Evolutionary conservation across 2,113 vertebrate species (phyloP).

Genomic region (Vulpes vulpes): DNA sequence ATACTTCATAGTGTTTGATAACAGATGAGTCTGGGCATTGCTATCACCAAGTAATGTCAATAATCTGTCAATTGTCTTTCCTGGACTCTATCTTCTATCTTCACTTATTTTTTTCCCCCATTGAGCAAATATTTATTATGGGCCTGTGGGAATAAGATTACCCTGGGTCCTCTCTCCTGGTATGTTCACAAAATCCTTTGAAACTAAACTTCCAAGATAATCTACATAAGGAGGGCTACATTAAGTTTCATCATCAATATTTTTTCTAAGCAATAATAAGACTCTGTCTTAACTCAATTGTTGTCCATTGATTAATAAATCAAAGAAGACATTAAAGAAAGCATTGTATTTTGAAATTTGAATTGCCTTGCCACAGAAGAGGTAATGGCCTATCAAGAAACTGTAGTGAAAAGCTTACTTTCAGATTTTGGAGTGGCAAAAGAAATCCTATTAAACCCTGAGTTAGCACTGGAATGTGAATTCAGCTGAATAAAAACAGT

Average conservation of each 20-base stretch:
- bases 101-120: background rate
- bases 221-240: rapidly evolving
- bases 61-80: background rate
- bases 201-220: background rate
- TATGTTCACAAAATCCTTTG: background rate
- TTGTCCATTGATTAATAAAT: background rate
- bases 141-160: background rate
- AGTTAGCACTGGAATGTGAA: background rate
- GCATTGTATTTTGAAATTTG: background rate
- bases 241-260: conserved; percentile 30
- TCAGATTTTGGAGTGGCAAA: background rate
- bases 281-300: background rate
- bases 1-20: background rate
- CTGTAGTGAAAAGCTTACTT: background rate
- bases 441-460: conserved; percentile 23
- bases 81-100: background rate
- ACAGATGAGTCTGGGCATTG: background rate
- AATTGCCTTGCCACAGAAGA: background rate
- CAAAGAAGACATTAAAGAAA: background rate
- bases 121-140: background rate
- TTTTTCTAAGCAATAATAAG: background rate
- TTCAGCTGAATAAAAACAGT: background rate
- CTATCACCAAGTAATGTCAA: background rate
- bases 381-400: background rate
- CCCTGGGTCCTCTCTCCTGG: background rate